These are phyloP conservation scores for Hoplodrina blanda DNA, from an alignment of 2,888 invertebrate genomes.

Conservation along the genomic window DNA sequence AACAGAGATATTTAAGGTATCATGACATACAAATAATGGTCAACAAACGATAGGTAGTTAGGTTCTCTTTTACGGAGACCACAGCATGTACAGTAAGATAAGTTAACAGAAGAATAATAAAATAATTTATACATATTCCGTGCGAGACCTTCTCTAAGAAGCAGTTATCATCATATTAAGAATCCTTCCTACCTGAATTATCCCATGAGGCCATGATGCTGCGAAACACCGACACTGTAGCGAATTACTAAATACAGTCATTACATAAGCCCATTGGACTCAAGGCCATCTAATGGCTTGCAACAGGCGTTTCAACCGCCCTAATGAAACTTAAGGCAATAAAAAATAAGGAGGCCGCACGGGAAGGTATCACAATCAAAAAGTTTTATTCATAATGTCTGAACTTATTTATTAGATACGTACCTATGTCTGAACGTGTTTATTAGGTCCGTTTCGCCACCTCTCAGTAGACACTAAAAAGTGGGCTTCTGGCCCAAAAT, in stretches of 20 bases:
- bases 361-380: slow-evolving; percentile 24
- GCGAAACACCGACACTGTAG: background rate
- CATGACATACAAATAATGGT: too few relatives aligned
- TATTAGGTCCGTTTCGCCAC: too few relatives aligned
- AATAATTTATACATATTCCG: too few relatives aligned
- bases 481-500: too few relatives aligned
- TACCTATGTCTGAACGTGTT: too few relatives aligned
- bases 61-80: too few relatives aligned
- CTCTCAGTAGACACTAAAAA: background rate
- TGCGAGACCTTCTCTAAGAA: too few relatives aligned
- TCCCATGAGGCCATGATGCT: background rate
- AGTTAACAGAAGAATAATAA: too few relatives aligned
- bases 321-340: slow-evolving; percentile 33
- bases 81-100: too few relatives aligned
- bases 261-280: slow-evolving; percentile 3
- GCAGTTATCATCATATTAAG: too few relatives aligned
- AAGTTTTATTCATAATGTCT: slow-evolving; percentile 26
- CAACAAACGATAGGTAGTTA: too few relatives aligned
- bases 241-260: background rate
- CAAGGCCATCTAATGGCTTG: background rate
- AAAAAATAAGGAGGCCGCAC: slow-evolving; percentile 35
- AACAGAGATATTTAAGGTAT: too few relatives aligned
- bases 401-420: slow-evolving; percentile 22
- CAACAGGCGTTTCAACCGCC: slow-evolving; percentile 16
- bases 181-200: background rate